Evolutionary conservation across 1,140 invertebrate species (phyloP), one percentile per base, ranked within the genome.

Genomic region (Caenorhabditis latens): DNA sequence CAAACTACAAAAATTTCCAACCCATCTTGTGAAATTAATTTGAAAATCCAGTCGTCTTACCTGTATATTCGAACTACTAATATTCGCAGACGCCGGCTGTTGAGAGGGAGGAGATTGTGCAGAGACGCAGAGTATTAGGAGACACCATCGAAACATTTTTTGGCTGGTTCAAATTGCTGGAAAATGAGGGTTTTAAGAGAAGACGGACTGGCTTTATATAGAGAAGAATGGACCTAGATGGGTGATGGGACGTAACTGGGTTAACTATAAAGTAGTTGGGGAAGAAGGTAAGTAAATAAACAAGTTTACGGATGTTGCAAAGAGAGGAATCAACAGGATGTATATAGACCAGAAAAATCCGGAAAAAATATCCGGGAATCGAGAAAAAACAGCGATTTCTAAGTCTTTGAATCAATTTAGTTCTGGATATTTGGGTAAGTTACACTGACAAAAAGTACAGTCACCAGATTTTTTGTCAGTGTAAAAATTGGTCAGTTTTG

Each of bases 111-210:
- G 7, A 32, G 32, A 32, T 24, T 79, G 71, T 50, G 71, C 43
- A 50, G 43, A 79, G 71, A 79, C 71, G 71, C 71, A 79, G 61
- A 63, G 61, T 63, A 63, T 63, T 63, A 63, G 61, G 24, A 63
- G 61, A 63, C 71, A 79, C 71, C 71, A 24, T 43, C 71, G 71
- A 3, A 79, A 79, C 71, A 79, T 79, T 48, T 65, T 71, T 71
- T 32, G 4, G 4, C 46, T 43, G 71, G 71, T 79, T 79, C 53
- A 53, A 16, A 79, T 79, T 79, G 71, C 71, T 79, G 71, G 19
- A 71, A 71, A n/a, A 40, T 40, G 0, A 40, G 9, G 2, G 0
- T 19, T 65, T 43, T n/a, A n/a, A 58, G 4, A n/a, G 24, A 63
- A 63, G 3, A 32, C 24, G 32, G 13, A 1, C 53, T 4, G 13